Evolutionary conservation across 2,888 invertebrate genomes (phyloP).

Genomic region (Balanococcus diminutus): DNA sequence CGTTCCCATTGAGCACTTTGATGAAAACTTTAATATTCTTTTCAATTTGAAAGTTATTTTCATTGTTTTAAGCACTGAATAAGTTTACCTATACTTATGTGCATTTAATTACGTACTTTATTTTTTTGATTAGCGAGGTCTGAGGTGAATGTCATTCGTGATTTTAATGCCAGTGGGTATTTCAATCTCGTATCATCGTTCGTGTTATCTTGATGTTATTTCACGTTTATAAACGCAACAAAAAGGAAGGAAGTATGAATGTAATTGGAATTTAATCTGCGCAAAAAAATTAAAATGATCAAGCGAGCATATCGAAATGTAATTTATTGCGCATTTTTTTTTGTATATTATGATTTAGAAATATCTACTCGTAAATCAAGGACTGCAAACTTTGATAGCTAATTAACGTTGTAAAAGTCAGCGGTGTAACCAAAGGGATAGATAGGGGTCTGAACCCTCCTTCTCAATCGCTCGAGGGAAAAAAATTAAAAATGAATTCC

Average conservation of each 20-base stretch:
- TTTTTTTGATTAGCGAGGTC: no score
- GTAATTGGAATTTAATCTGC: constrained; percentile 9
- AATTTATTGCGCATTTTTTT: not conserved
- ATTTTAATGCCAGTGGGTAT: no score
- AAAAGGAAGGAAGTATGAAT: not conserved
- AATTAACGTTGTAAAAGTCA: not conserved
- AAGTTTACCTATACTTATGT: not conserved
- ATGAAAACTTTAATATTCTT: not conserved
- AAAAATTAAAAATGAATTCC: no score
- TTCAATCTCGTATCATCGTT: not conserved
- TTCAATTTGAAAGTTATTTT: no score
- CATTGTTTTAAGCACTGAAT: not conserved
- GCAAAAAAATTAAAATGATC: not conserved
- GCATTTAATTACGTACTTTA: not conserved
- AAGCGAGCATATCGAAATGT: not conserved
- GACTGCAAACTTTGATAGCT: not conserved
- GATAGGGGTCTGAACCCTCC: no score
- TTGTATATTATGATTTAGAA: not conserved
- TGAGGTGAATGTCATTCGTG: constrained; percentile 13
- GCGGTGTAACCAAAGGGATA: no score
- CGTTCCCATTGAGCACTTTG: not conserved
- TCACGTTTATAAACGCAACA: not conserved
- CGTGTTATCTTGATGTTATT: not conserved
- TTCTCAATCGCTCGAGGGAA: no score
- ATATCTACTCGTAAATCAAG: not conserved